Base-by-base conservation (phyloP, 2,113 vertebrate species). In the Nothoprocta pentlandii region DNA sequence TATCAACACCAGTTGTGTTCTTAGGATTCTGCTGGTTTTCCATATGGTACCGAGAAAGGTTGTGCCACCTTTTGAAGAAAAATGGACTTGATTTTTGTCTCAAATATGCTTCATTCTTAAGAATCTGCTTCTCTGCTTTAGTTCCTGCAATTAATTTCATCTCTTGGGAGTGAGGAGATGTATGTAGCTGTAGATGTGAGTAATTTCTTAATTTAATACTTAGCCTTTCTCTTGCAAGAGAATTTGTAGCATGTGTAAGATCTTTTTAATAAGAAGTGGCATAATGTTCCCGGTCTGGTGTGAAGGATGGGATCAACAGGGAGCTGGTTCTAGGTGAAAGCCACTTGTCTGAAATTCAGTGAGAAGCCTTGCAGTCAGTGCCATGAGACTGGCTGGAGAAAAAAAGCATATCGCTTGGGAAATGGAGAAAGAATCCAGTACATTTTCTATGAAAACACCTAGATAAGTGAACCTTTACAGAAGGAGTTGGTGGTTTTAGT, bases 1-100 rank as follows among this genome's bases (percentile, higher is more conserved):
- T 83, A 88, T 71, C 79, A 71, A 90, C 53, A 94, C 30, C 53
- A 86, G 51, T 85, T 80, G 69, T 73, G 64, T 79, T 94, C 83
- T 28, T 68, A 88, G 42, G 66, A 88, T 78, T 95, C 85, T 93
- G 76, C 73, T 88, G 51, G 3, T 66, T 88, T 84, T 92, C 88
- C 92, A 92, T 86, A 92, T 66, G 85, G 73, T 58, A 58, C 53
- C 75, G 56, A 73, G 77, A 84, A 90, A 90, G 47, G 53, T 86
- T 88, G 54, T n/a, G 47, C 44, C 7, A 8, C 90, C 91, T 92
- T 81, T 58, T 46, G 0, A 80, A 86, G 64, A 85, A 87, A 90
- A 95, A 2, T 1, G 46, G 74, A 71, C 77, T 74, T 89, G 10
- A 83, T n/a, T 80, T 46, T 17, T 71, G 32, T 88, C 75, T 91